Conservation (phyloP, 2,888 invertebrate species). For the Oscheius onirici region DNA sequence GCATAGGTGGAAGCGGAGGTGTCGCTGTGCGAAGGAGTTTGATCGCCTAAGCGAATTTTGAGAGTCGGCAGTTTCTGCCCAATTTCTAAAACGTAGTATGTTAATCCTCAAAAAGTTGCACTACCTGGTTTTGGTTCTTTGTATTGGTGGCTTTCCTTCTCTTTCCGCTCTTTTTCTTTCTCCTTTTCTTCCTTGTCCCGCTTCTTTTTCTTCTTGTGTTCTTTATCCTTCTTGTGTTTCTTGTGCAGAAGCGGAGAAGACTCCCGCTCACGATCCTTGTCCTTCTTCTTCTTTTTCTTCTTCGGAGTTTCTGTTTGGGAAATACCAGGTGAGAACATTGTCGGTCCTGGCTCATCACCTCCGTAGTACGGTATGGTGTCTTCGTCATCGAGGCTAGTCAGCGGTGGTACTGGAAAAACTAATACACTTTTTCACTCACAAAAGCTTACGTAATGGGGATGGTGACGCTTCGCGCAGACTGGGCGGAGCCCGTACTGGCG, state of each 20-base stretch:
- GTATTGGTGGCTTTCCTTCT: neutral
- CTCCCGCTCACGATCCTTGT: constrained; percentile 10
- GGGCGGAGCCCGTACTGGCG: constrained; percentile 10
- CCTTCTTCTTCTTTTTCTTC: constrained; percentile 19
- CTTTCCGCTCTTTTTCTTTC: constrained; percentile 15
- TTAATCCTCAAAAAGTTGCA: neutral
- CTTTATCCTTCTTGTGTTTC: constrained; percentile 30
- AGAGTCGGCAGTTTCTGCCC: constrained; percentile 21
- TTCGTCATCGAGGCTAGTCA: constrained; percentile 1
- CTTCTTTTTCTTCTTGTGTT: constrained; percentile 25
- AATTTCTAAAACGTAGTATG: constrained; percentile 4
- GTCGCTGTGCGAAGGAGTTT: constrained; percentile 16
- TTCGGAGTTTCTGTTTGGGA: neutral
- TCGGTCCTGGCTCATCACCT: neutral
- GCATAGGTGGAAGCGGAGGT: neutral
- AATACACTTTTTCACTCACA: neutral
- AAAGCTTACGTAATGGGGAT: constrained; percentile 9
- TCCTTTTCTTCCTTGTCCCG: constrained; percentile 15
- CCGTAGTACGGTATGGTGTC: constrained; percentile 20
- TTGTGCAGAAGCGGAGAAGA: neutral
- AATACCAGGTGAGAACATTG: neutral
- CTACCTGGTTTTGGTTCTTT: neutral
- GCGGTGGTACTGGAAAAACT: neutral
- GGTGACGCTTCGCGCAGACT: neutral
- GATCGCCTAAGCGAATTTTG: constrained; percentile 25